A percentile compares a stretch with the other conserved stretches of the same genome.
These are phyloP conservation scores for Bombus picipes DNA, from an alignment of 1,140 invertebrate genomes.

Conservation along the genomic window DNA sequence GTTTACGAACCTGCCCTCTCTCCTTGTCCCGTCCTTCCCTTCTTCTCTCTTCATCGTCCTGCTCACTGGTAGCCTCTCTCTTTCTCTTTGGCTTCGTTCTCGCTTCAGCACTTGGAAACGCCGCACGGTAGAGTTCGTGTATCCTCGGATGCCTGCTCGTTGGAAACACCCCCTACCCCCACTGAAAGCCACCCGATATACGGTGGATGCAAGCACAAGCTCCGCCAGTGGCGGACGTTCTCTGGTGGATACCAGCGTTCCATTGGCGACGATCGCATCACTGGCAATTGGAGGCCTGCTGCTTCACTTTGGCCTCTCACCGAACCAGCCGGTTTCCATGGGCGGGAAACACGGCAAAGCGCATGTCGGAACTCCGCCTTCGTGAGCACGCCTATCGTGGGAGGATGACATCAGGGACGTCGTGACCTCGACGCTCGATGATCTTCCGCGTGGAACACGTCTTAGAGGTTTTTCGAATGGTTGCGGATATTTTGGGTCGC, in stretches of 20 bases:
- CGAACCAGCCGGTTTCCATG: conserved; percentile 8
- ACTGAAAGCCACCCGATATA: neutral
- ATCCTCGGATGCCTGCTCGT: neutral
- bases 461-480: neutral
- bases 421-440: conserved; percentile 5
- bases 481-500: neutral
- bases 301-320: neutral
- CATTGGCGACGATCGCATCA: conserved; percentile 61
- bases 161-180: conserved; percentile 39
- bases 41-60: neutral
- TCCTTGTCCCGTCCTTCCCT: conserved; percentile 8
- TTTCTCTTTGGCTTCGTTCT: neutral
- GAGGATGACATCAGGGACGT: conserved; percentile 25
- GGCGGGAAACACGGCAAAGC: conserved; percentile 40
- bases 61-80: fast-evolving
- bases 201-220: neutral
- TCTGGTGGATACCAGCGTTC: conserved; percentile 65
- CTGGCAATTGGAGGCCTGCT: conserved; percentile 43
- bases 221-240: conserved; percentile 44
- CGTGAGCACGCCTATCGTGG: conserved; percentile 3
- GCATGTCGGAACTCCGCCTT: conserved; percentile 46
- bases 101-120: neutral
- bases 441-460: neutral
- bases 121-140: conserved; percentile 14
- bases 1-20: conserved; percentile 30